A percentile compares a stretch with the other conserved stretches of the same genome.
phyloP scores from a whole-genome alignment of 2,797 vertebrate species.

The Molossus molossus region DNA sequence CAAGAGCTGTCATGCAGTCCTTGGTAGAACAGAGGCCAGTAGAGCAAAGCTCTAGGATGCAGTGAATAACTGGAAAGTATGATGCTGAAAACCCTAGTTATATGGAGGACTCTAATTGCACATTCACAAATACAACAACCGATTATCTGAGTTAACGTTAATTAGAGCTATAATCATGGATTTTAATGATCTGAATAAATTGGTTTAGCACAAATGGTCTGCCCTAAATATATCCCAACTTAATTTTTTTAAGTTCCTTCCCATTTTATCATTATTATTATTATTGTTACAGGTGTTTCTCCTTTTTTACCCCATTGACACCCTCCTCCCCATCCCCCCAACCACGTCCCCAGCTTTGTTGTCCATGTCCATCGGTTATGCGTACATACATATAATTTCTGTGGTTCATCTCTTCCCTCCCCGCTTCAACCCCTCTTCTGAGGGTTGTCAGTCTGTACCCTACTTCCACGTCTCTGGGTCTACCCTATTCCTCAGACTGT shows the following conservation, averaged over 20 bases:
- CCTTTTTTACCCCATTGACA: no score
- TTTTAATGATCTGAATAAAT: conserved; percentile 96
- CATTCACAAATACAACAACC: conserved; percentile 90
- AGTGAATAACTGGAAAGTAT: conserved; percentile 72
- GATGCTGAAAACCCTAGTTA: conserved; percentile 88
- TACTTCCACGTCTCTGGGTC: no score
- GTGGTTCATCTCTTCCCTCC: no score
- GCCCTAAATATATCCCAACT: conserved; percentile 91
- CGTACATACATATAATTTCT: no score
- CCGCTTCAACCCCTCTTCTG: no score
- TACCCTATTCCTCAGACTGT: no score
- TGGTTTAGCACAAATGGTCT: conserved; percentile 93
- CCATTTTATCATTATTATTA: conserved; percentile 31
- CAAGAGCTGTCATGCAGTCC: conserved; percentile 50
- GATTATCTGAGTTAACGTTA: conserved; percentile 94
- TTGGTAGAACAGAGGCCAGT: conserved; percentile 37
- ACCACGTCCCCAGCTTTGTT: no score
- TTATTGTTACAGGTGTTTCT: no score
- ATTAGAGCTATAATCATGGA: conserved; percentile 95
- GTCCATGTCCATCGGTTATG: no score
- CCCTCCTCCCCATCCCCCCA: no score
- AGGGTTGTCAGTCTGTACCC: no score
- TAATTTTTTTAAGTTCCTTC: conserved; percentile 83
- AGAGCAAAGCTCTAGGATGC: conserved; percentile 75
- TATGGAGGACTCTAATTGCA: conserved; percentile 93